Evolutionary conservation across 2,888 invertebrate species (phyloP).

Genomic region (Marronus borbonicus): DNA sequence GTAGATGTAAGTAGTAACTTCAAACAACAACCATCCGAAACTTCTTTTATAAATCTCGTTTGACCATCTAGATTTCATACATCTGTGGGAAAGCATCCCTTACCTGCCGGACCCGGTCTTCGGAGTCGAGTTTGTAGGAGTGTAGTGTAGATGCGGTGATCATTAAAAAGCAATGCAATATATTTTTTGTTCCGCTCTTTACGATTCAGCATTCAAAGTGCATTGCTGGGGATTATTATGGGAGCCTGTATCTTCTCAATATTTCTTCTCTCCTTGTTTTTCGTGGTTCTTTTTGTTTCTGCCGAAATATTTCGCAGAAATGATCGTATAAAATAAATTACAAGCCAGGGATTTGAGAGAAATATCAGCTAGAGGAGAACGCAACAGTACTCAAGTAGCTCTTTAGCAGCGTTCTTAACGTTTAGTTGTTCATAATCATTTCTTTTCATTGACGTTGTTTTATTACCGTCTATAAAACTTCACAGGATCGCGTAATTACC

Average conservation of each 20-base stretch:
- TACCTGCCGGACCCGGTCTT: constrained; percentile 48
- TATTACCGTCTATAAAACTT: constrained; percentile 4
- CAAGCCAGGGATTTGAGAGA: constrained; percentile 38
- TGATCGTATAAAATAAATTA: constrained; percentile 50
- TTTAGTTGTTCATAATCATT: constrained; percentile 10
- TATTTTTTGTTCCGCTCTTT: constrained; percentile 60
- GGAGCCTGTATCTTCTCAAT: constrained; percentile 48
- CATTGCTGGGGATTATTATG: constrained; percentile 51
- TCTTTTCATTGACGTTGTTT: background rate
- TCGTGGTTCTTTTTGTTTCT: constrained; percentile 43
- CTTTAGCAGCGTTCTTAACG: background rate
- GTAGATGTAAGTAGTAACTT: too few species aligned
- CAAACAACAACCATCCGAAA: too few species aligned
- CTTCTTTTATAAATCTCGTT: background rate
- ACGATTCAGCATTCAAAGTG: constrained; percentile 52
- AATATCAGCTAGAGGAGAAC: constrained; percentile 34
- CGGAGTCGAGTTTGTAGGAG: constrained; percentile 52
- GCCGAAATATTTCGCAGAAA: constrained; percentile 52
- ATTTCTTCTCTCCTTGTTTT: constrained; percentile 43
- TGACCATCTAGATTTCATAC: constrained; percentile 17
- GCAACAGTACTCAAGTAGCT: constrained; percentile 19
- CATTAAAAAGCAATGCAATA: constrained; percentile 63
- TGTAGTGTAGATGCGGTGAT: constrained; percentile 60
- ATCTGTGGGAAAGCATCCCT: constrained; percentile 37
- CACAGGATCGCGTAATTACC: background rate